A percentile compares a stretch with the other conserved stretches of the same genome.
These are phyloP conservation scores for Meriones psammophilus DNA, from an alignment of 2,797 vertebrate species.

Conservation along the genomic window DNA sequence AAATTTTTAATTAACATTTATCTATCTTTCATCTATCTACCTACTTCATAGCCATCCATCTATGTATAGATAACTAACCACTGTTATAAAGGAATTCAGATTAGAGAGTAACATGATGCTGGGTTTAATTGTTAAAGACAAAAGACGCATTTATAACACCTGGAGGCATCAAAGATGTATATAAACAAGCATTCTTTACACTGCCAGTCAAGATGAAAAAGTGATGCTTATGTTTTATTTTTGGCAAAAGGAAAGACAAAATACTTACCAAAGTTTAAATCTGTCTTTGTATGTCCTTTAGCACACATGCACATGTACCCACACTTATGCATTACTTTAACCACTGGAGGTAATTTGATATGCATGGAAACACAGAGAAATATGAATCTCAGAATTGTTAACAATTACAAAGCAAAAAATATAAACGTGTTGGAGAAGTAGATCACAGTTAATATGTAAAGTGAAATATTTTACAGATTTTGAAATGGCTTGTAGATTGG, in stretches of 20 bases:
- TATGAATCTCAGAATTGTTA: background rate
- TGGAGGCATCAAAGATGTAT: background rate
- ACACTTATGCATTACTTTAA: background rate
- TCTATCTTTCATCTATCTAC: background rate
- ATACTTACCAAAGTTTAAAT: slow-evolving; percentile 26
- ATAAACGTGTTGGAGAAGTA: background rate
- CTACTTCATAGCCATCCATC: background rate
- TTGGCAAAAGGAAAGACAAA: slow-evolving; percentile 29
- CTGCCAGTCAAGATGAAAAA: background rate
- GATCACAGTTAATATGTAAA: background rate
- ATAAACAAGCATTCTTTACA: background rate
- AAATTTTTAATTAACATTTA: no score
- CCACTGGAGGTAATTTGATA: background rate
- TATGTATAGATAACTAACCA: background rate
- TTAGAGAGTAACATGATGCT: background rate
- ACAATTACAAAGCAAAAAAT: background rate
- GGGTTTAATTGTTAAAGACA: background rate
- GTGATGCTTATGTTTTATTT: background rate
- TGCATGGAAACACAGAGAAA: background rate
- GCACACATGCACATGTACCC: background rate
- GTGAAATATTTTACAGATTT: background rate
- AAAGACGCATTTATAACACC: background rate
- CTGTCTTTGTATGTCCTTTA: background rate
- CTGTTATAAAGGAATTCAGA: background rate
- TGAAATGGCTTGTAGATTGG: background rate